phyloP scores from a whole-genome alignment of 2,888 invertebrate species.

The Apotomis capreana region DNA sequence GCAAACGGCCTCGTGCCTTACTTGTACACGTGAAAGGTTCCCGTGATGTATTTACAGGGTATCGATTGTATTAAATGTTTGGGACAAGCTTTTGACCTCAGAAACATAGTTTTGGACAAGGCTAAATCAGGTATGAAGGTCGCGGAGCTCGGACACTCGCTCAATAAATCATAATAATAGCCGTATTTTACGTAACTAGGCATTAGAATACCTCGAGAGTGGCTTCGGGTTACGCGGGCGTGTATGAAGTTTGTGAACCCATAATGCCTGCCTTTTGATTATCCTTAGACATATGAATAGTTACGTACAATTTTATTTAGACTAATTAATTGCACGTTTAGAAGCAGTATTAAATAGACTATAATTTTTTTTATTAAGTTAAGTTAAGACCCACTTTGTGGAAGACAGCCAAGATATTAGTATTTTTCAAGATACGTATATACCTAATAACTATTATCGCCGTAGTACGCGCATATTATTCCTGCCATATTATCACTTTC shows the following conservation, averaged over 20 bases:
- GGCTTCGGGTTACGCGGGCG: neutral
- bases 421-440: too few relatives aligned
- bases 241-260: neutral
- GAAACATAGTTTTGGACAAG: slow-evolving; percentile 29
- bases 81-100: slow-evolving; percentile 37
- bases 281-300: neutral
- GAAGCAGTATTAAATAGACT: too few relatives aligned
- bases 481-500: too few relatives aligned
- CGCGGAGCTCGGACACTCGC: slow-evolving; percentile 16
- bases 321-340: too few relatives aligned
- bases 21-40: slow-evolving; percentile 19
- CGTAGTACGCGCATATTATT: too few relatives aligned
- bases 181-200: slow-evolving; percentile 31
- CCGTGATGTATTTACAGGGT: slow-evolving; percentile 27
- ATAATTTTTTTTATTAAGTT: too few relatives aligned
- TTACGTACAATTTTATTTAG: too few relatives aligned
- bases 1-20: slow-evolving; percentile 15
- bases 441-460: too few relatives aligned
- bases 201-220: slow-evolving; percentile 16
- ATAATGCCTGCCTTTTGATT: neutral
- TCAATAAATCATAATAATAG: slow-evolving; percentile 29
- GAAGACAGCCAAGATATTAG: too few relatives aligned
- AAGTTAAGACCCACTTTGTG: too few relatives aligned
- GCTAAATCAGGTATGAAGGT: slow-evolving; percentile 36
- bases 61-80: slow-evolving; percentile 33